These are phyloP conservation scores for Halichondria panicea DNA, from an alignment of 37 sponge, comb jelly and placozoan species.

Conservation along the genomic window DNA sequence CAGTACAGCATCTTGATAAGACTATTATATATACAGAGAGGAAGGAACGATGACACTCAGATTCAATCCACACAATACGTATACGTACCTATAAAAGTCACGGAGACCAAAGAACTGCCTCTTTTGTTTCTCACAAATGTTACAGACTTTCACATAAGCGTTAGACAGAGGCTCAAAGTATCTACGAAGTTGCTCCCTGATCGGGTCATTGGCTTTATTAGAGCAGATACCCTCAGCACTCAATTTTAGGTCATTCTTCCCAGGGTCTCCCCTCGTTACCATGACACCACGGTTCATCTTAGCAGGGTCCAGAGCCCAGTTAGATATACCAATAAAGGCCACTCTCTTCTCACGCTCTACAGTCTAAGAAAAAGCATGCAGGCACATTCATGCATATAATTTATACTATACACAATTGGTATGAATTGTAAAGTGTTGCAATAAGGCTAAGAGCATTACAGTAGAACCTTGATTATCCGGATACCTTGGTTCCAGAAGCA, in stretches of 20 bases:
- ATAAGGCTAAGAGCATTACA: too few species aligned
- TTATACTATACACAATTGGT: too few species aligned
- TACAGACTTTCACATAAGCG: conserved; percentile 56
- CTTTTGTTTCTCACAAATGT: conserved; percentile 26
- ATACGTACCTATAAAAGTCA: conserved; percentile 83
- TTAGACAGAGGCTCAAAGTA: conserved; percentile 49
- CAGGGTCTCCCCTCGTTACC: conserved; percentile 55
- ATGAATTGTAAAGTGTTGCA: too few species aligned
- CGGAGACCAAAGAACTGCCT: conserved; percentile 82
- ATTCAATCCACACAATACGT: neutral
- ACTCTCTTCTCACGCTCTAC: conserved; percentile 53
- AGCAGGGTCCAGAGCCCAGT: conserved; percentile 96
- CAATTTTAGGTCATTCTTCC: neutral
- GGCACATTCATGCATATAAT: too few species aligned
- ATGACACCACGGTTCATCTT: conserved; percentile 96
- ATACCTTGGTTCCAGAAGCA: too few species aligned
- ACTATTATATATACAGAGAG: conserved; percentile 21
- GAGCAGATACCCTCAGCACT: conserved; percentile 31
- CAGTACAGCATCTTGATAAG: conserved; percentile 77
- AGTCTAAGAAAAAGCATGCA: conserved; percentile 37
- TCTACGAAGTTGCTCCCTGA: conserved; percentile 23
- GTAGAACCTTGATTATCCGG: too few species aligned
- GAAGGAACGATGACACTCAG: neutral
- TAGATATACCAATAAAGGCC: conserved; percentile 91
- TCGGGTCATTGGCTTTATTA: conserved; percentile 38